phyloP scores from a whole-genome alignment of 2,113 vertebrate genomes.

The Mastomys natalensis region DNA sequence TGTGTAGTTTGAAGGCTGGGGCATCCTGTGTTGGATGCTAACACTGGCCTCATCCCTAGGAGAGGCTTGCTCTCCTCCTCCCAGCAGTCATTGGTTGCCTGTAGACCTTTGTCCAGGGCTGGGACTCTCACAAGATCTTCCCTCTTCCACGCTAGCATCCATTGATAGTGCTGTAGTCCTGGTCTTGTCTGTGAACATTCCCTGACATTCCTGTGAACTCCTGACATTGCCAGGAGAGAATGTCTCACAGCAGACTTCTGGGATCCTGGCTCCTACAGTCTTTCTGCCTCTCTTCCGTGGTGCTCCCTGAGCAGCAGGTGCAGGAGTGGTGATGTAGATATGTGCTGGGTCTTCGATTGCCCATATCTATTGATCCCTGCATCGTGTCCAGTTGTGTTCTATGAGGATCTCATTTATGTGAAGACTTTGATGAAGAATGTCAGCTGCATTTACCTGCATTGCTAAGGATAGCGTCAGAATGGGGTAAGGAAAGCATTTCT shows the following conservation, averaged over 20 bases:
- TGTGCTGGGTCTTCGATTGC: background rate
- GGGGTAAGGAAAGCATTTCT: background rate
- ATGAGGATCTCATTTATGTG: background rate
- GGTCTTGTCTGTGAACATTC: background rate
- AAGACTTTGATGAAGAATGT: too few relatives aligned
- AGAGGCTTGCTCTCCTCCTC: background rate
- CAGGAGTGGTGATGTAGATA: background rate
- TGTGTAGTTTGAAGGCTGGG: background rate
- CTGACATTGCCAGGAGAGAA: background rate
- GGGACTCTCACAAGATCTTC: background rate
- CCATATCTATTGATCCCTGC: background rate
- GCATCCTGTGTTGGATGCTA: background rate
- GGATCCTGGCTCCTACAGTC: background rate
- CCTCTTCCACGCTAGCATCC: background rate
- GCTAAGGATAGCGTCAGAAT: too few relatives aligned
- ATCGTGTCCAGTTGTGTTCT: background rate
- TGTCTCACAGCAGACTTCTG: background rate
- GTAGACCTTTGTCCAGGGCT: background rate
- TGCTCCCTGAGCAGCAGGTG: background rate
- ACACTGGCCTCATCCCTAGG: background rate
- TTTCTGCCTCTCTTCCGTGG: background rate
- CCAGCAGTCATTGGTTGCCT: background rate
- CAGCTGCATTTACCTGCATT: background rate
- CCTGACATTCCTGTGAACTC: background rate
- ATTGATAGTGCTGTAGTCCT: background rate